Conservation (phyloP, 2,888 invertebrate genomes). For the Boloria selene region DNA sequence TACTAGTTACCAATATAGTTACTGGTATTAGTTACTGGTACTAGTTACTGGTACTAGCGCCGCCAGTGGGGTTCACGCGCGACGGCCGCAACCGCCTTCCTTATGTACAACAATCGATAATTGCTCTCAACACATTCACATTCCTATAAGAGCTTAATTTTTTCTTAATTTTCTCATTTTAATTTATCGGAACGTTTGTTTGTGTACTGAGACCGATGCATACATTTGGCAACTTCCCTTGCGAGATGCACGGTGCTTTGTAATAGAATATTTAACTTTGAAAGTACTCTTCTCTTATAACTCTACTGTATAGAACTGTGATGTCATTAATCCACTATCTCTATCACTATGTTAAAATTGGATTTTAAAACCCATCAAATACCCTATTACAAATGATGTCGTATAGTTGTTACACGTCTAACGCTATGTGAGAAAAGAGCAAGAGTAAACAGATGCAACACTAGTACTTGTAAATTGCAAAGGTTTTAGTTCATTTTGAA, state of each 20-base stretch:
- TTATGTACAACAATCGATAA: conserved; percentile 65
- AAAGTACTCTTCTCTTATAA: neutral
- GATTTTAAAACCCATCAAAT: conserved; percentile 2
- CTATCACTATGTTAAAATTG: conserved; percentile 6
- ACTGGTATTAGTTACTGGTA: no score
- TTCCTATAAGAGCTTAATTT: neutral
- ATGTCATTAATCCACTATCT: neutral
- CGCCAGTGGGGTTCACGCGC: conserved; percentile 62
- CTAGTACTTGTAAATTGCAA: conserved; percentile 3
- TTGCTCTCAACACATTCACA: conserved; percentile 49
- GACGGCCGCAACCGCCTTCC: conserved; percentile 33
- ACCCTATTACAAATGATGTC: neutral
- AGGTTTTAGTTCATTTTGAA: neutral
- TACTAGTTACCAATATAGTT: no score
- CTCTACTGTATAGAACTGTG: neutral
- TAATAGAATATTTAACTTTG: neutral
- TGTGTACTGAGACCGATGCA: conserved; percentile 1
- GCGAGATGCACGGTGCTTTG: neutral
- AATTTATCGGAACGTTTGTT: neutral
- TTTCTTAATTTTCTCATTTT: neutral
- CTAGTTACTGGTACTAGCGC: no score
- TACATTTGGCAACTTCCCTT: neutral
- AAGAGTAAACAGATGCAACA: neutral
- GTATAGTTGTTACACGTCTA: neutral
- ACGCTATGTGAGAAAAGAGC: neutral